These are phyloP conservation scores for Oncorhynchus mykiss DNA, from an alignment of 2,113 vertebrate genomes.

Conservation along the genomic window DNA sequence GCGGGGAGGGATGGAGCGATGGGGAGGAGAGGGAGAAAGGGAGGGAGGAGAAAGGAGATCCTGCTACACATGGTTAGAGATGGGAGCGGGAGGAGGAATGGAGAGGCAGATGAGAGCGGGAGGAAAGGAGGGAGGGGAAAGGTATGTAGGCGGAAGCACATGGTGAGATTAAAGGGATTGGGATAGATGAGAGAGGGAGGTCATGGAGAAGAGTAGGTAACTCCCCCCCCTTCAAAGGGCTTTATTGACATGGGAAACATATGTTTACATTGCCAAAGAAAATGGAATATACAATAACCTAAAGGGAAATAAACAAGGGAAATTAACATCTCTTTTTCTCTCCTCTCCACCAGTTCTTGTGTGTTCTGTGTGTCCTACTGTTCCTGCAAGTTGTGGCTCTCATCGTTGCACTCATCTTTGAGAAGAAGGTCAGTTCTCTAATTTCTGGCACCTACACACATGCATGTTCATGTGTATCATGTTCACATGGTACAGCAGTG, in stretches of 20 bases:
- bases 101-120: background rate
- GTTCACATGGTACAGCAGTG: background rate
- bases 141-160: too few species aligned
- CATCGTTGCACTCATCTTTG: slow-evolving; percentile 79
- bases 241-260: too few species aligned
- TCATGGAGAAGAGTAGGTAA: background rate
- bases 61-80: slow-evolving; percentile 81
- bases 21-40: background rate
- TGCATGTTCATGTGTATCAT: background rate
- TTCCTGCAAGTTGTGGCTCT: slow-evolving; percentile 77
- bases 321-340: slow-evolving; percentile 6
- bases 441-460: background rate
- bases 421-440: slow-evolving; percentile 75
- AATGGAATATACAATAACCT: too few species aligned
- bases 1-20: background rate
- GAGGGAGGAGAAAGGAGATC: slow-evolving; percentile 32
- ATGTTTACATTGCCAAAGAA: too few species aligned
- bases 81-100: background rate
- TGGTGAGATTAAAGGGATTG: too few species aligned
- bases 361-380: slow-evolving; percentile 82
- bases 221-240: too few species aligned
- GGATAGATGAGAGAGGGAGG: too few species aligned
- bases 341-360: slow-evolving; percentile 79
- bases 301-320: too few species aligned
- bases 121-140: background rate